These are phyloP conservation scores for Recurvirostra avosetta DNA, from an alignment of 2,113 vertebrate genomes.

Conservation along the genomic window DNA sequence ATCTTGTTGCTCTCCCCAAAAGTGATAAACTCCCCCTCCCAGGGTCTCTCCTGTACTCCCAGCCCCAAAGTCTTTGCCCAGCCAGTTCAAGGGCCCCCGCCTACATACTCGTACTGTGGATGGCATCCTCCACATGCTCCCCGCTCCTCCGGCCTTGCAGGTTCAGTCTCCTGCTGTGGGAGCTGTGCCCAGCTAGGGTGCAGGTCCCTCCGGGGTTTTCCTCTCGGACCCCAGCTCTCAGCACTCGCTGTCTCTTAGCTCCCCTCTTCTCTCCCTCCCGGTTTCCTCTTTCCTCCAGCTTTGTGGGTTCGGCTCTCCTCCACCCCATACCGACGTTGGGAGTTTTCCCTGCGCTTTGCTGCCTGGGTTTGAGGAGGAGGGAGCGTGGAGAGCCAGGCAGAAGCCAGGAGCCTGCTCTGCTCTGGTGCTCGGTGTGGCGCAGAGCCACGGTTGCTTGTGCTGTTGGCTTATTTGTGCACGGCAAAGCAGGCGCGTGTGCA, in stretches of 20 bases:
- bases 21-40: background rate
- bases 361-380: background rate
- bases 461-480: background rate
- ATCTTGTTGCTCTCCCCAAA: background rate
- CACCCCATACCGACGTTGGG: fast-evolving
- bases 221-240: background rate
- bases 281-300: background rate
- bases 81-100: background rate
- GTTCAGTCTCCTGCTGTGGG: background rate
- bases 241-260: background rate
- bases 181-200: background rate
- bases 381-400: background rate
- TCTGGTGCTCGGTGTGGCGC: background rate
- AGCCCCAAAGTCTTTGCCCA: background rate
- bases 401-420: background rate
- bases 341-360: background rate
- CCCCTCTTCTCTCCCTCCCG: background rate
- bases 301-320: background rate
- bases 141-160: background rate
- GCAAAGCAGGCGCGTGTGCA: background rate
- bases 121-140: background rate
- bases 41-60: background rate
- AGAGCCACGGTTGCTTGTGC: background rate
- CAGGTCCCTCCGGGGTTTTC: background rate
- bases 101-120: background rate